A percentile compares a stretch with the other conserved stretches of the same genome.
phyloP scores from a whole-genome alignment of 1,140 invertebrate species.

The Globodera ellingtonae region DNA sequence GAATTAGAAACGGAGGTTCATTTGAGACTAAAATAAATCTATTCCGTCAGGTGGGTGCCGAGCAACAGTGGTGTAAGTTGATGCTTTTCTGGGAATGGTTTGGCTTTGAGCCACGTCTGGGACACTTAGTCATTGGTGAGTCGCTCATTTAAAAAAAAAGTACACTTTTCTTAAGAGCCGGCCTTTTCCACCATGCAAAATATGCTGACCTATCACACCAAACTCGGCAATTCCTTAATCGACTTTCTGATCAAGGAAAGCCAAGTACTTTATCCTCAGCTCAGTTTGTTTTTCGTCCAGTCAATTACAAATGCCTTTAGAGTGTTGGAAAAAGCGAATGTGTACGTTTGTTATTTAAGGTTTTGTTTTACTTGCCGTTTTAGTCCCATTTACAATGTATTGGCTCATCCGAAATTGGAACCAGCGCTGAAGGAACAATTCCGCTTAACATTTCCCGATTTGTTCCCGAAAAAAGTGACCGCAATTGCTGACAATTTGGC shows the following conservation, averaged over 20 bases:
- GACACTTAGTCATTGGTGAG: background rate
- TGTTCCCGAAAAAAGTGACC: constrained; percentile 21
- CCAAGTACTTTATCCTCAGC: constrained; percentile 31
- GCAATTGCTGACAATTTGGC: constrained; percentile 29
- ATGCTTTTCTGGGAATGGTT: constrained; percentile 50
- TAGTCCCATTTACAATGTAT: constrained; percentile 31
- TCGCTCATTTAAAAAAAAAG: background rate
- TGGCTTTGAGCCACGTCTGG: constrained; percentile 33
- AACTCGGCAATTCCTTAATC: constrained; percentile 31
- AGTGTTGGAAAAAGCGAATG: constrained; percentile 17
- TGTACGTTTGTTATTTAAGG: constrained; percentile 24
- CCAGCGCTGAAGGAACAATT: constrained; percentile 30
- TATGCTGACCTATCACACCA: background rate
- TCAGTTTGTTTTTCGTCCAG: constrained; percentile 29
- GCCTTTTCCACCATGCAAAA: constrained; percentile 32
- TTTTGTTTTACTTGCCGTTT: background rate
- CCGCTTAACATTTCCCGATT: constrained; percentile 37
- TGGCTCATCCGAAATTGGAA: constrained; percentile 32
- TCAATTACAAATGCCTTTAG: constrained; percentile 33
- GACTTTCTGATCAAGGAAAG: constrained; percentile 38
- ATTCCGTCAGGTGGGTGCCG: constrained; percentile 23
- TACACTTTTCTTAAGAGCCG: constrained; percentile 20
- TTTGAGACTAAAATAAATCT: too few relatives aligned
- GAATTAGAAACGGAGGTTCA: too few relatives aligned
- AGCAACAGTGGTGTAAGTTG: constrained; percentile 40